A percentile compares a stretch with the other conserved stretches of the same genome.
phyloP scores from a whole-genome alignment of 2,113 vertebrate genomes.

The Atlantisia rogersi region DNA sequence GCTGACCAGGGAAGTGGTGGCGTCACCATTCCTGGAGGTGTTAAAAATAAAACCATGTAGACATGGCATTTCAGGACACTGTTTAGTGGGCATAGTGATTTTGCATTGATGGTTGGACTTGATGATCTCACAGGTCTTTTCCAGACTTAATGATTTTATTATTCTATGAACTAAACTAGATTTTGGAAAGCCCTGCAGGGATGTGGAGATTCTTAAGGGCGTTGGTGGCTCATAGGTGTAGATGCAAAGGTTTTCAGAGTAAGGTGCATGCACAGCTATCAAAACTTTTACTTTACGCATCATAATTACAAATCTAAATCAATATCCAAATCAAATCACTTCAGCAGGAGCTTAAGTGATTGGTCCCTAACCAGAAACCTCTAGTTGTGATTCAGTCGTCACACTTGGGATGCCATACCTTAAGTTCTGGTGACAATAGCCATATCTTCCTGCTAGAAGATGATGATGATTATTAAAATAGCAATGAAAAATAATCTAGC shows the following conservation, averaged over 20 bases:
- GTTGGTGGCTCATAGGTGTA: not conserved
- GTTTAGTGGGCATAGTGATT: too few species aligned
- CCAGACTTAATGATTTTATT: too few species aligned
- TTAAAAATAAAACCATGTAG: too few species aligned
- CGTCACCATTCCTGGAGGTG: too few species aligned
- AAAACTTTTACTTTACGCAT: not conserved
- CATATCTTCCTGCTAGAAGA: too few species aligned
- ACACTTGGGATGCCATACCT: fast-evolving
- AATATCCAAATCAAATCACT: not conserved
- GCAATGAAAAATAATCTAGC: not conserved
- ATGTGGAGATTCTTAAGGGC: not conserved
- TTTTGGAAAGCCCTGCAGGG: not conserved
- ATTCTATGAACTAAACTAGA: not conserved
- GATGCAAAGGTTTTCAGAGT: not conserved
- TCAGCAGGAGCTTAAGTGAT: not conserved
- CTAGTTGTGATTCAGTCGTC: not conserved
- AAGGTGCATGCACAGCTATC: not conserved
- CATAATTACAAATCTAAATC: not conserved
- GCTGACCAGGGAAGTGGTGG: too few species aligned
- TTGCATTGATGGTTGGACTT: too few species aligned
- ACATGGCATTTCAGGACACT: too few species aligned
- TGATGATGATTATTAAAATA: not conserved
- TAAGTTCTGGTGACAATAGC: not conserved
- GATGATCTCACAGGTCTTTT: too few species aligned
- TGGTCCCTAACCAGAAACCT: not conserved